These are phyloP conservation scores for Hipparchia semele DNA, from an alignment of 2,888 invertebrate species.

Conservation along the genomic window DNA sequence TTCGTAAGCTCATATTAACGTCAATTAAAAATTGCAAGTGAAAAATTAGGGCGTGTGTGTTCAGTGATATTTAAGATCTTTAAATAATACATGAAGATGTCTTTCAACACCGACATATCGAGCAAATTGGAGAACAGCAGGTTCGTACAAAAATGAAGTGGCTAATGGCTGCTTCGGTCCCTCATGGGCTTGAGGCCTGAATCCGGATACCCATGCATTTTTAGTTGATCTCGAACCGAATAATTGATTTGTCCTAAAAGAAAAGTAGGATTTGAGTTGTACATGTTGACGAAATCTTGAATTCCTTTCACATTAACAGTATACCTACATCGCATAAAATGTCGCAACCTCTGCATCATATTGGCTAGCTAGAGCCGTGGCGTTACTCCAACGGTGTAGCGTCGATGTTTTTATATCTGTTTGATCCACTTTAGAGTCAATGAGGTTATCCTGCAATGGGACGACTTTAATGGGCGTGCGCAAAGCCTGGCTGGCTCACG, in stretches of 20 bases:
- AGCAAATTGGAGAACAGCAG: constrained; percentile 81
- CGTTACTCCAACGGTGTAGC: constrained; percentile 9
- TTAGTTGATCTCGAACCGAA: background rate
- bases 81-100: constrained; percentile 80
- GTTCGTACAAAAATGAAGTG: constrained; percentile 55
- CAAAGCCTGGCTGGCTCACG: constrained; percentile 39
- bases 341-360: constrained; percentile 24
- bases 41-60: constrained; percentile 72
- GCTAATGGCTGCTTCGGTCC: constrained; percentile 32
- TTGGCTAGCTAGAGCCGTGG: constrained; percentile 19
- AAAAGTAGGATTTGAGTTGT: constrained; percentile 6
- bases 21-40: constrained; percentile 57
- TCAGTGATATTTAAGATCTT: constrained; percentile 77
- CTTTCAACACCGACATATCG: constrained; percentile 79
- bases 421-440: constrained; percentile 38
- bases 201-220: background rate
- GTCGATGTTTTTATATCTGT: constrained; percentile 5
- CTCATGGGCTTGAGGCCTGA: constrained; percentile 18
- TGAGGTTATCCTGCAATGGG: constrained; percentile 57
- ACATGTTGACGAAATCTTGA: constrained; percentile 43
- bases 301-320: constrained; percentile 50
- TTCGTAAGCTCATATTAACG: constrained; percentile 66
- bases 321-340: constrained; percentile 17
- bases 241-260: background rate
- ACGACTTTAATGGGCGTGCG: constrained; percentile 62